Conservation (phyloP, 1,140 invertebrate species). For the Drosophila oshimai region DNA sequence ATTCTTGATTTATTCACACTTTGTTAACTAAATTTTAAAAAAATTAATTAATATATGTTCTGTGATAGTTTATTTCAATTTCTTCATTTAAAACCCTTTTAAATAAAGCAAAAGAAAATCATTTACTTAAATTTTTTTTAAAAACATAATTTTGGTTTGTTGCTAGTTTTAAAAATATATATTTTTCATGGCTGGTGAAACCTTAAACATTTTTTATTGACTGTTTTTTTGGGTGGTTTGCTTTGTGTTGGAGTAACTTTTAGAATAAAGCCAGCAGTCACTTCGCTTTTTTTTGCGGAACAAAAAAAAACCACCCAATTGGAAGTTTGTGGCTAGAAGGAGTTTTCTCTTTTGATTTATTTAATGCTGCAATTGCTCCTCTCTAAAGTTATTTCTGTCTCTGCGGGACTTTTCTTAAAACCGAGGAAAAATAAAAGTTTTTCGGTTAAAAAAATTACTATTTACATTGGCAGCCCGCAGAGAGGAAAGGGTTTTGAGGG, state of each 20-base stretch:
- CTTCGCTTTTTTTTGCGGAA: not conserved
- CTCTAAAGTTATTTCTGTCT: not conserved
- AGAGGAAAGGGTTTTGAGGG: too few relatives aligned
- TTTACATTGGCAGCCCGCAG: slow-evolving; percentile 6
- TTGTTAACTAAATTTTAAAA: too few relatives aligned
- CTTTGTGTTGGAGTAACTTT: slow-evolving; percentile 1
- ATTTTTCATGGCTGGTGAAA: not conserved
- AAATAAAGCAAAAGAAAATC: too few relatives aligned
- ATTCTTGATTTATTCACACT: too few relatives aligned
- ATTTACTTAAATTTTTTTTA: too few relatives aligned
- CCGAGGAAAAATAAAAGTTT: not conserved
- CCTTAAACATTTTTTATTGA: not conserved
- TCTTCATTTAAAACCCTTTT: too few relatives aligned
- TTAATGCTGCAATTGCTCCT: not conserved
- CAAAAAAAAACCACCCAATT: not conserved
- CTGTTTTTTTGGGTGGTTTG: not conserved
- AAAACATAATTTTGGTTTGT: not conserved
- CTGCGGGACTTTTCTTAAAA: not conserved
- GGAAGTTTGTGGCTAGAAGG: not conserved
- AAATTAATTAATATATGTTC: too few relatives aligned
- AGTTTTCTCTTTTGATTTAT: slow-evolving; percentile 9
- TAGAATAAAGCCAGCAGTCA: slow-evolving; percentile 1
- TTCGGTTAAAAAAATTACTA: not conserved
- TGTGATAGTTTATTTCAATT: too few relatives aligned
- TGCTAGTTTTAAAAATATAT: not conserved